Evolutionary conservation across 1,140 invertebrate genomes (phyloP).

Genomic region (Drosophila funebris): DNA sequence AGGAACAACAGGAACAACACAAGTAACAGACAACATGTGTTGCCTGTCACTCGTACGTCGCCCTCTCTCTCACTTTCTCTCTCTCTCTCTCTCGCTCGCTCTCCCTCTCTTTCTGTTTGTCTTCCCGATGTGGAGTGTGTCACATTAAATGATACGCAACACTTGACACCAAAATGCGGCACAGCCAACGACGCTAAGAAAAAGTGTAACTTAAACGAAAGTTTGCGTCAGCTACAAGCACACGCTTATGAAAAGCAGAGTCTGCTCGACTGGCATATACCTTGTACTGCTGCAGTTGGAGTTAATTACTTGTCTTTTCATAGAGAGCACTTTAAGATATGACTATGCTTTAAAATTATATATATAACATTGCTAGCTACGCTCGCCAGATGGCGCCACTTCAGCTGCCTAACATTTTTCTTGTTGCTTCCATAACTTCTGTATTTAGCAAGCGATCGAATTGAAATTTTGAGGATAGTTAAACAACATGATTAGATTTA

Average conservation of each 20-base stretch:
- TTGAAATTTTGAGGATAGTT: no score
- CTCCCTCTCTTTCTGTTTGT: background rate
- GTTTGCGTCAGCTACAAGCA: conserved; percentile 27
- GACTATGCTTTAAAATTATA: no score
- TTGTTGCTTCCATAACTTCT: no score
- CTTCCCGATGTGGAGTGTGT: conserved; percentile 54
- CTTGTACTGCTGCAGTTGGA: background rate
- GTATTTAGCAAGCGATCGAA: no score
- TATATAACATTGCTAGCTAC: no score
- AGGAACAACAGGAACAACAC: background rate
- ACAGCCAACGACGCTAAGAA: conserved; percentile 28
- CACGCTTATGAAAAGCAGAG: background rate
- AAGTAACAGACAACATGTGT: conserved; percentile 58
- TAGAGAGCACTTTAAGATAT: no score
- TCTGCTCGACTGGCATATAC: background rate
- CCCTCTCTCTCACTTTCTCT: background rate
- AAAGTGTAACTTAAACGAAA: conserved; percentile 31
- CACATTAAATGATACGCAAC: conserved; percentile 80
- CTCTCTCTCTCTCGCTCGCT: background rate
- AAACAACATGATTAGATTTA: no score
- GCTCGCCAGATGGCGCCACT: no score
- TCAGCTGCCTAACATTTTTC: no score
- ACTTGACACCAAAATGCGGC: conserved; percentile 76
- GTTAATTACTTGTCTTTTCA: no score
- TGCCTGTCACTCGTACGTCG: conserved; percentile 47